Evolutionary conservation across 2,888 invertebrate genomes (phyloP), one percentile per base, ranked within the genome.

Genomic region (Drosophila atroscutellata): DNA sequence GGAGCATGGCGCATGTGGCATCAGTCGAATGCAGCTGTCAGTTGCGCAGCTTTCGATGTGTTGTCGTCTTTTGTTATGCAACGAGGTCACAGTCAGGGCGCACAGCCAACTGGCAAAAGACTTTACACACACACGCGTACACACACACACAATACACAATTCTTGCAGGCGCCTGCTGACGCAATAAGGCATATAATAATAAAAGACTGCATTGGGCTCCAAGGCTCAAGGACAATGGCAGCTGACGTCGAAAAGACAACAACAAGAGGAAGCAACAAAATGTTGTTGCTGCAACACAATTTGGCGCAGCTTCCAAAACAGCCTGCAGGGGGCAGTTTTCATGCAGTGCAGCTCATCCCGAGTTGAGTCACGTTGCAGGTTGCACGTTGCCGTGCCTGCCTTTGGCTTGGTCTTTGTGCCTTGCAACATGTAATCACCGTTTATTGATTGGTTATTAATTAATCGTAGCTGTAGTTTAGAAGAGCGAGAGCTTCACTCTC

Each of bases 81-180:
- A 85, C 74, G 86, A 83, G 89, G 89, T 83, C 84, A 85, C 75
- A 86, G 84, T 75, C 84, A 76, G 74, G 72, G 83, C 77, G 61
- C 64, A 39, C 63, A 69, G 80, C 76, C 85, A 81, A 72, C 71
- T 77, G 75, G 65, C 42, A 39, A 15, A 20, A 18, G 28, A 11
- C 50, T n/a, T n/a, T n/a, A 56, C 55, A 55, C n/a, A n/a, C 24
- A 34, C 5, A 26, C 3, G 2, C 6, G 15, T 3, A 20, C 20
- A 11, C 24, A 6, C 24, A 47, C 4, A 52, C n/a, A 32, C 5
- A 55, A 24, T 24, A 55, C 15, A 55, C 28, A 39, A 42, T 20
- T 59, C 28, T 59, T 61, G 62, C 60, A 24, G 28, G 47, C 39
- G 47, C 9, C 56, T 37, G 72, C 83, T 85, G 89, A 85, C 84